Conservation (phyloP, 2,888 invertebrate species). For the Phaonia tiefii region DNA sequence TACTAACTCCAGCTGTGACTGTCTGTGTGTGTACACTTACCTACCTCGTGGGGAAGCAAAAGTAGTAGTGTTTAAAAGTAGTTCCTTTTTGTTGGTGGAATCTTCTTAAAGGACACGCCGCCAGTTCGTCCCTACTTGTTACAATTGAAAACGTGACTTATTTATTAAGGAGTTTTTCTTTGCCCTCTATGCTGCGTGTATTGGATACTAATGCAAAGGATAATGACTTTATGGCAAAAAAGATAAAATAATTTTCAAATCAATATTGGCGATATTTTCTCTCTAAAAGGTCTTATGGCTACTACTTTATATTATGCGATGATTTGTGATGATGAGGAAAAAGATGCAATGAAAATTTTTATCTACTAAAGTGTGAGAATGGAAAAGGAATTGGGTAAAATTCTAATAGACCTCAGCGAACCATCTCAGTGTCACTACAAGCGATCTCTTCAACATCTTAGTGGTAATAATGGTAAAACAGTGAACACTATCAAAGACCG, state of each 20-base stretch:
- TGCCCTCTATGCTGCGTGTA: not conserved
- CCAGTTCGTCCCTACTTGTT: conserved; percentile 38
- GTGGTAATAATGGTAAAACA: too few species aligned
- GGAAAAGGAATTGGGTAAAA: too few species aligned
- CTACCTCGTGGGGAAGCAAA: conserved; percentile 1
- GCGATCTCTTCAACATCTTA: too few species aligned
- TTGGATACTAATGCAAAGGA: conserved; percentile 30
- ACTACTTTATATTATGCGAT: not conserved
- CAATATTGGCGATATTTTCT: not conserved
- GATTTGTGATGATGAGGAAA: too few species aligned
- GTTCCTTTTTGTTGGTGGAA: conserved; percentile 13
- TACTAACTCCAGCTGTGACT: conserved; percentile 50
- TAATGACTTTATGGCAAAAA: conserved; percentile 50
- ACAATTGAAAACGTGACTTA: conserved; percentile 68
- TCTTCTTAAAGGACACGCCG: conserved; percentile 16
- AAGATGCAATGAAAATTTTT: too few species aligned
- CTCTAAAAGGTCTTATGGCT: conserved; percentile 3
- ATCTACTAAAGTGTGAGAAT: too few species aligned
- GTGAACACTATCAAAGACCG: too few species aligned
- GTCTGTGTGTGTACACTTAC: conserved; percentile 31
- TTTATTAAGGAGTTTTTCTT: conserved; percentile 43
- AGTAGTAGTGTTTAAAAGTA: too few species aligned
- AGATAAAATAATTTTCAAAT: conserved; percentile 33
- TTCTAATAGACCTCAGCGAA: too few species aligned
- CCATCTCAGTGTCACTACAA: too few species aligned